Conservation (phyloP, 1,140 invertebrate genomes). For the Formica selysi region DNA sequence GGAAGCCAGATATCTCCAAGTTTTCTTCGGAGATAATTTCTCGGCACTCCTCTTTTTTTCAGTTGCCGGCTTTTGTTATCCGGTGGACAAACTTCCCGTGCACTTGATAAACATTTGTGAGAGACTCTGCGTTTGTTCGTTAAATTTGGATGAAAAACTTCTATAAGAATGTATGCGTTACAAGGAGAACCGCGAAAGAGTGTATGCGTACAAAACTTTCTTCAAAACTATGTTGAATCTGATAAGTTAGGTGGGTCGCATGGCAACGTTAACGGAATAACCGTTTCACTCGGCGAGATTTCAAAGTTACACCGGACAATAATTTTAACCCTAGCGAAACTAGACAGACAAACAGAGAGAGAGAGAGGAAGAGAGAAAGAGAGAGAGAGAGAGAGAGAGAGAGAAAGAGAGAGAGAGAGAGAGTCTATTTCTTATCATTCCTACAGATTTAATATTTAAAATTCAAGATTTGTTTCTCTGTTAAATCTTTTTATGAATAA, state of each 20-base stretch:
- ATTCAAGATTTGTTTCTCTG: too few relatives aligned
- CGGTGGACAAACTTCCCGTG: neutral
- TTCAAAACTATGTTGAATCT: constrained; percentile 50
- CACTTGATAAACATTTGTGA: constrained; percentile 43
- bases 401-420: too few relatives aligned
- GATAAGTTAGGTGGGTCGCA: constrained; percentile 46
- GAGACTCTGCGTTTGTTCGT: constrained; percentile 4
- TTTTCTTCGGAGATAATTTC: constrained; percentile 32
- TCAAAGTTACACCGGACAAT: constrained; percentile 31
- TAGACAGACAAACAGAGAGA: neutral
- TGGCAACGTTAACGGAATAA: constrained; percentile 24
- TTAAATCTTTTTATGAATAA: neutral
- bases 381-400: too few relatives aligned
- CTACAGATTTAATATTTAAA: neutral
- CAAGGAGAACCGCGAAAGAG: constrained; percentile 15
- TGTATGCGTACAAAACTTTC: constrained; percentile 42
- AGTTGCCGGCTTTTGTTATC: constrained; percentile 6
- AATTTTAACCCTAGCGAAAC: neutral
- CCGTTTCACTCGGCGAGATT: constrained; percentile 25
- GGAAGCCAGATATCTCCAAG: constrained; percentile 14
- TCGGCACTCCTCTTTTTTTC: neutral
- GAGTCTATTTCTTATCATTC: neutral
- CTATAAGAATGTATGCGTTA: constrained; percentile 14
- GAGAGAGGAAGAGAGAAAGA: too few relatives aligned
- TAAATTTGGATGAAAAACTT: constrained; percentile 32